Evolutionary conservation across 1,140 invertebrate species (phyloP).

Genomic region (Campoletis sonorensis): DNA sequence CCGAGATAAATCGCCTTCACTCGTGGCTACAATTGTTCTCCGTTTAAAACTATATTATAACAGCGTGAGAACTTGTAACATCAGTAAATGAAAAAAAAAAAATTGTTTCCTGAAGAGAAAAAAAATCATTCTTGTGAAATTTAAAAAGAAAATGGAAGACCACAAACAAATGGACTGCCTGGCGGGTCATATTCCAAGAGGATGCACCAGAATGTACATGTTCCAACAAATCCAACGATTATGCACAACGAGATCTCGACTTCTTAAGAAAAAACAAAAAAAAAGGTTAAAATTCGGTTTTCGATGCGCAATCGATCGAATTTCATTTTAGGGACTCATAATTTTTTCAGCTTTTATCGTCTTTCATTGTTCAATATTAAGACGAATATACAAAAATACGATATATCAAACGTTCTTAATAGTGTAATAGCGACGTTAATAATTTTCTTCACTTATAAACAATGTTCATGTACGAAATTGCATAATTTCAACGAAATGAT

Average conservation of each 20-base stretch:
- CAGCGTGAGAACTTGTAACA: background rate
- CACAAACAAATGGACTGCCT: background rate
- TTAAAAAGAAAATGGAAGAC: background rate
- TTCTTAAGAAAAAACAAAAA: too few relatives aligned
- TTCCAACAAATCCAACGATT: background rate
- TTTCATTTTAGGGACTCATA: background rate
- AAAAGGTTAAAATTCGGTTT: too few relatives aligned
- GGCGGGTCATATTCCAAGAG: background rate
- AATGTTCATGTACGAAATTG: background rate
- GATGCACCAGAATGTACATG: background rate
- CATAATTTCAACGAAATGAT: background rate
- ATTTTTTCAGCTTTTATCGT: background rate
- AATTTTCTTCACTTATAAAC: background rate
- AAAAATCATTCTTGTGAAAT: background rate
- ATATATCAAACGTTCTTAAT: slow-evolving; percentile 14
- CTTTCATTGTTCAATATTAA: background rate
- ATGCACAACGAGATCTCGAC: background rate
- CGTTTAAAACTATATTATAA: too few relatives aligned
- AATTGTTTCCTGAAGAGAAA: too few relatives aligned
- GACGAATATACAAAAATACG: slow-evolving; percentile 19
- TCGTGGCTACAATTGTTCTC: too few relatives aligned
- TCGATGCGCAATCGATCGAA: too few relatives aligned
- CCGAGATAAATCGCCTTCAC: too few relatives aligned
- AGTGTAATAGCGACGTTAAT: slow-evolving; percentile 5
- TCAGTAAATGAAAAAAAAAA: background rate